Evolutionary conservation across 2,888 invertebrate genomes (phyloP).

Genomic region (Micropterix aruncella): DNA sequence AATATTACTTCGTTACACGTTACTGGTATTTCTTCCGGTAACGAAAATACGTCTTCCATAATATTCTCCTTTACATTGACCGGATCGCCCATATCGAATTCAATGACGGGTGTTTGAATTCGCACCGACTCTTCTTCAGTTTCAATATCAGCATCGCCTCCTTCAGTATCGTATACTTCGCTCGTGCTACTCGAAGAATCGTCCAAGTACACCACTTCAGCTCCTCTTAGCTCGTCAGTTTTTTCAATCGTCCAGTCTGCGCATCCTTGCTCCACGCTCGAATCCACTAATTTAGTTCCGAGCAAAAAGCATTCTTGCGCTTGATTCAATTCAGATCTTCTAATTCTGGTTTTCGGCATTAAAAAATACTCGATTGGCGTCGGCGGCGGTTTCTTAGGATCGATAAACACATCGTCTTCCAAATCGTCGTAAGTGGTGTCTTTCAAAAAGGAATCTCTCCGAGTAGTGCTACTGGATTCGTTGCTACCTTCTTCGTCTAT

Average conservation of each 20-base stretch:
- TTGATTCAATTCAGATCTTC: conserved; percentile 23
- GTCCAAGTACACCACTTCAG: conserved; percentile 55
- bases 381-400: conserved; percentile 18
- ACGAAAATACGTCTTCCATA: too few species aligned
- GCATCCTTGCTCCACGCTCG: conserved; percentile 40
- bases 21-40: neutral
- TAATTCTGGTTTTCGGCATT: conserved; percentile 7
- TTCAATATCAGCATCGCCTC: conserved; percentile 29
- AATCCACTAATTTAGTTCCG: conserved; percentile 45
- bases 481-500: conserved; percentile 64
- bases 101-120: conserved; percentile 36
- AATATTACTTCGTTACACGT: neutral
- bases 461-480: conserved; percentile 45
- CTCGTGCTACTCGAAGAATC: conserved; percentile 51
- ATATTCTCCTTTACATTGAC: neutral
- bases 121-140: conserved; percentile 33
- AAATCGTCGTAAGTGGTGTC: conserved; percentile 32
- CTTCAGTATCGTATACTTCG: conserved; percentile 38
- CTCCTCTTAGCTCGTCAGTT: conserved; percentile 39
- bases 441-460: conserved; percentile 30
- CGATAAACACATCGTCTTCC: conserved; percentile 36
- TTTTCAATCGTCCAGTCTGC: conserved; percentile 37
- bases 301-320: conserved; percentile 41
- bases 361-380: conserved; percentile 10
- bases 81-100: conserved; percentile 25